phyloP scores from a whole-genome alignment of 2,797 vertebrate species.

The Paramormyrops hopkinsi region DNA sequence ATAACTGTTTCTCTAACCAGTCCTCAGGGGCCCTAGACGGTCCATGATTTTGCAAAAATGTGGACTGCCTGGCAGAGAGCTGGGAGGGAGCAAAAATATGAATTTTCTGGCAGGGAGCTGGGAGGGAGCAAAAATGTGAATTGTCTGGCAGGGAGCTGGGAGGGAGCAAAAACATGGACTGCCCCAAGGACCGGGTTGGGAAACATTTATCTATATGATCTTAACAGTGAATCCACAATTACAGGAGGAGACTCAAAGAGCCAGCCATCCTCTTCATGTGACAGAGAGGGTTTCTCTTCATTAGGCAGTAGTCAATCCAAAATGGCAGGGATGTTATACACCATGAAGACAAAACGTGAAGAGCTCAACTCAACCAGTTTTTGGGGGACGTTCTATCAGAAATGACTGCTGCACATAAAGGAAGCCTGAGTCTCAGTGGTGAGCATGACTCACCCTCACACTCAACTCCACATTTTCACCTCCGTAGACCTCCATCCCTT shows the following conservation, averaged over 20 bases:
- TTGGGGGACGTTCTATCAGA: neutral
- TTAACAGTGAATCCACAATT: neutral
- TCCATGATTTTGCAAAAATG: neutral
- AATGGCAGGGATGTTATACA: neutral
- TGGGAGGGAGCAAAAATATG: neutral
- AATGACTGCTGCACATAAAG: neutral
- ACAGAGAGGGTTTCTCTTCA: neutral
- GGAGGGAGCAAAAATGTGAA: neutral
- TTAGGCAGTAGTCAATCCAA: neutral
- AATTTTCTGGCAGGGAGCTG: neutral
- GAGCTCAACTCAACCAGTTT: neutral
- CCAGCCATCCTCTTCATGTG: neutral
- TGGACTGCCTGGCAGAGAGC: neutral
- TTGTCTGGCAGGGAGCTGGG: too few species aligned
- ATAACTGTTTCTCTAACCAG: neutral
- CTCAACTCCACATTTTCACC: constrained; percentile 96
- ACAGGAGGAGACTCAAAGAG: neutral
- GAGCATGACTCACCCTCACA: constrained; percentile 79
- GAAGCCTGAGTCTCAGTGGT: neutral
- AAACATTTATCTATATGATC: neutral
- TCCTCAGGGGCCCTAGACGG: neutral
- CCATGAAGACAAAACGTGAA: neutral
- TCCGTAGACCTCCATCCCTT: constrained; percentile 96
- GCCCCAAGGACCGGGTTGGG: neutral
- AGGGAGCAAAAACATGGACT: too few species aligned